A percentile compares a stretch with the other conserved stretches of the same genome.
These are phyloP conservation scores for Hycleus phaleratus DNA, from an alignment of 1,140 invertebrate genomes.

Conservation along the genomic window DNA sequence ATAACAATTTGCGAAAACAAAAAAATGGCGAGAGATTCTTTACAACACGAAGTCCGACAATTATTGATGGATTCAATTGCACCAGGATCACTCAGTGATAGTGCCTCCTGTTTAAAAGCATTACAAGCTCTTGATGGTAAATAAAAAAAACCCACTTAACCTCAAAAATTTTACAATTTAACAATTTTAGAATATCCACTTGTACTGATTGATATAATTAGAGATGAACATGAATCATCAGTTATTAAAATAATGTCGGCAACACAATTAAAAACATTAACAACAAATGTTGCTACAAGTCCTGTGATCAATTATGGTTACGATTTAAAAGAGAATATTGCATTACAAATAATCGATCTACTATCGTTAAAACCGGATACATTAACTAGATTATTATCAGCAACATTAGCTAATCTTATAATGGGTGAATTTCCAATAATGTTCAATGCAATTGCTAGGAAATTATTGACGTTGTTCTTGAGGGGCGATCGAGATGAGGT, in stretches of 20 bases:
- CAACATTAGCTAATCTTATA: neutral
- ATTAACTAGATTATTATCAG: neutral
- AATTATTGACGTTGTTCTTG: slow-evolving; percentile 3
- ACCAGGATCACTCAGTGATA: no score
- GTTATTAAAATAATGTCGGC: neutral
- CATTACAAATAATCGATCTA: neutral
- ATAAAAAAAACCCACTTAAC: no score
- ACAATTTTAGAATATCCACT: no score
- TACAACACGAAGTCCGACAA: no score
- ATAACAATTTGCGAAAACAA: no score
- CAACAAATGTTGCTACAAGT: neutral
- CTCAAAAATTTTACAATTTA: no score
- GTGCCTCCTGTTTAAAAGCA: no score
- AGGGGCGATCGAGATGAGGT: neutral
- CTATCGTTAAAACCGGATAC: slow-evolving; percentile 1
- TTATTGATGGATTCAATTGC: no score
- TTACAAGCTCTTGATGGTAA: no score
- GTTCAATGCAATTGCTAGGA: slow-evolving; percentile 2
- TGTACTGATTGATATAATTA: no score
- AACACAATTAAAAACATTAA: slow-evolving; percentile 1
- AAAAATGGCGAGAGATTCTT: no score
- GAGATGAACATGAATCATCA: no score
- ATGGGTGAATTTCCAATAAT: slow-evolving; percentile 6
- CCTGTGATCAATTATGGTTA: neutral
- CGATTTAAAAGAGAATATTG: neutral